Conservation (phyloP, 2,797 vertebrate genomes). For the Rhincodon typus region DNA sequence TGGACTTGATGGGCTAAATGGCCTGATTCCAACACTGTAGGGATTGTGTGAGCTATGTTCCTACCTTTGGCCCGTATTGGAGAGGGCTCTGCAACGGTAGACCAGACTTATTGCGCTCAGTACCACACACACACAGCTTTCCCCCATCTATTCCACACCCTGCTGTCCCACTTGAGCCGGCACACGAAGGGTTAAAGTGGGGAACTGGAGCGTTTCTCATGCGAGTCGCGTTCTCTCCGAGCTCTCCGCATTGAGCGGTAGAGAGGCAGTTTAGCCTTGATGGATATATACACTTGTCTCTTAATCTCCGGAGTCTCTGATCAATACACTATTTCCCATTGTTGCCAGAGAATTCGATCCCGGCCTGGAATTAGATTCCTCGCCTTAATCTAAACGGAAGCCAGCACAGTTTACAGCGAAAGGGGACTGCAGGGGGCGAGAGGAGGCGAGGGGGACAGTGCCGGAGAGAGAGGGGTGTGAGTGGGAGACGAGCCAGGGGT, state of each 20-base stretch:
- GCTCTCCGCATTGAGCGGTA: constrained; percentile 52
- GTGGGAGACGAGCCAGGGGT: background rate
- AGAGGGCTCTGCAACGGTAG: too few relatives aligned
- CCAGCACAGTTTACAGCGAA: constrained; percentile 52
- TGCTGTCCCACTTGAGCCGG: background rate
- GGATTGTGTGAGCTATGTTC: too few relatives aligned
- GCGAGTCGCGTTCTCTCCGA: constrained; percentile 41
- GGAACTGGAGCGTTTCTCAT: constrained; percentile 40
- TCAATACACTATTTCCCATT: constrained; percentile 99
- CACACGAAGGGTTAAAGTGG: background rate
- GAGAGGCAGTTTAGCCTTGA: constrained; percentile 70
- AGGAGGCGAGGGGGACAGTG: background rate
- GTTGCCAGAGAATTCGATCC: constrained; percentile 98
- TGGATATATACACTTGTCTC: constrained; percentile 94
- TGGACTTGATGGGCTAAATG: too few relatives aligned
- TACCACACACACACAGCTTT: too few relatives aligned
- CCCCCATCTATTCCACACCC: too few relatives aligned
- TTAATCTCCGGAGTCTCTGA: constrained; percentile 95
- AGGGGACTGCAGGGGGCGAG: background rate
- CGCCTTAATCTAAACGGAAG: constrained; percentile 93
- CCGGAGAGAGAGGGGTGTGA: background rate
- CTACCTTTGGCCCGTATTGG: too few relatives aligned
- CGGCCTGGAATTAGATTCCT: constrained; percentile 95
- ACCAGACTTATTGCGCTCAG: too few relatives aligned
- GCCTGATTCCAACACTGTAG: too few relatives aligned